Percentiles rank a stretch among this genome's conserved stretches.
These are phyloP conservation scores for Thereva nobilitata DNA, from an alignment of 2,888 invertebrate genomes.

Conservation along the genomic window DNA sequence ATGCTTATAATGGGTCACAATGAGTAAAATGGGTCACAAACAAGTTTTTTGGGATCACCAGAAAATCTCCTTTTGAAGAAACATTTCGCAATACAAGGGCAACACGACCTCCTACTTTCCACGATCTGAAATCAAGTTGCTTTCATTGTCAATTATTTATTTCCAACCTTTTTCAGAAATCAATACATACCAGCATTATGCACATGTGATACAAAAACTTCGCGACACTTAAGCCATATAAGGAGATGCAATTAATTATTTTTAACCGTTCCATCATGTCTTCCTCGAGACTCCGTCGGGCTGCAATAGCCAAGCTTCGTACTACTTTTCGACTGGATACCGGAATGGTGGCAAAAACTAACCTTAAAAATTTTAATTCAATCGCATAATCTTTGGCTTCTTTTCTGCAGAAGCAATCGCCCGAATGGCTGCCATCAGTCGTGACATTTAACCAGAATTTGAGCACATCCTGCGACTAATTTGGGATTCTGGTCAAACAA, in stretches of 20 bases:
- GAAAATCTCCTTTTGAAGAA: too few species aligned
- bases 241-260: slow-evolving; percentile 59
- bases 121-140: too few species aligned
- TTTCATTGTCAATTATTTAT: too few species aligned
- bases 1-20: too few species aligned
- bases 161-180: too few species aligned
- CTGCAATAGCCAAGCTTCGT: neutral
- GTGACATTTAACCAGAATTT: slow-evolving; percentile 1
- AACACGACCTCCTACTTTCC: too few species aligned
- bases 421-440: neutral
- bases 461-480: slow-evolving; percentile 14
- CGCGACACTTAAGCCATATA: slow-evolving; percentile 53
- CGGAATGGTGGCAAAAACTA: slow-evolving; percentile 19
- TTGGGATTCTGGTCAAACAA: slow-evolving; percentile 35
- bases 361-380: slow-evolving; percentile 38
- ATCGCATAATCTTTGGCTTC: slow-evolving; percentile 28
- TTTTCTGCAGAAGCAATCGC: neutral
- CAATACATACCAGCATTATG: too few species aligned
- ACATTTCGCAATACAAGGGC: too few species aligned
- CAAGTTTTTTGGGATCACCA: too few species aligned
- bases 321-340: too few species aligned
- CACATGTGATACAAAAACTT: too few species aligned
- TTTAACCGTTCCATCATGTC: slow-evolving; percentile 58
- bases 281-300: slow-evolving; percentile 32
- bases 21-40: too few species aligned